Base-by-base conservation (phyloP, 2,888 invertebrate genomes). In the Nomada fucata region DNA sequence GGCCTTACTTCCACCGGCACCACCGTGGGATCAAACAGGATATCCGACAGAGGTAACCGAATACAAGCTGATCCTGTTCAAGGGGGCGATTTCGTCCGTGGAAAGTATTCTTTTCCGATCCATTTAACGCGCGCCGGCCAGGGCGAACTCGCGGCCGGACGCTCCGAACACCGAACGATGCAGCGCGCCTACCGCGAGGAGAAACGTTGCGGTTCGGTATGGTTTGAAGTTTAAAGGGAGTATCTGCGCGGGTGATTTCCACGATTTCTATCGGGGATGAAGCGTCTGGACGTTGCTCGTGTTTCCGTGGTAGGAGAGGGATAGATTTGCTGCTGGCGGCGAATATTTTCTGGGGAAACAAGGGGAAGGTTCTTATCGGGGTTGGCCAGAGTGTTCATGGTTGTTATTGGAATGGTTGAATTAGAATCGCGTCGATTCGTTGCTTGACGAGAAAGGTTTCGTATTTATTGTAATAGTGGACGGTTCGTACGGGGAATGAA, bases 1-100 rank as follows among this genome's bases (percentile, higher is more conserved):
- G 85, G 77, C 76, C 84, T 65, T 85, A 71, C 84, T 70, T 85
- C 80, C 81, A 77, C 83, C 82, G 77, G 83, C 80, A 77, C 80
- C 7, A 87, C 86, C 88, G 88, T 88, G 88, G 89, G 89, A 89
- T 89, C 89, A 89, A 89, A 89, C 89, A 89, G 86, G 88, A 86
- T 89, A 86, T 89, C 89, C 86, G 89, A 89, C 89, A 87, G 23
- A 83, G 86, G 89, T 89, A 89, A 89, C 89, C 89, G 89, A 89
- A 89, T 89, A 89, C 89, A 89, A 79, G 79, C 76, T 78, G 83
- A 86, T 85, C 81, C 84, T 80, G 84, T 63, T 75, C 78, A 61
- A 36, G 60, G 78, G 67, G 75, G 83, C 81, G 23, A 79, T 88
- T 78, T 79, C 69, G 69, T 60, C 69, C 84, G 76, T 67, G 76